Percentiles rank a stretch among this genome's conserved stretches.
Evolutionary conservation across 2,888 invertebrate species (phyloP).

Genomic region (Drosophila demipolita): DNA sequence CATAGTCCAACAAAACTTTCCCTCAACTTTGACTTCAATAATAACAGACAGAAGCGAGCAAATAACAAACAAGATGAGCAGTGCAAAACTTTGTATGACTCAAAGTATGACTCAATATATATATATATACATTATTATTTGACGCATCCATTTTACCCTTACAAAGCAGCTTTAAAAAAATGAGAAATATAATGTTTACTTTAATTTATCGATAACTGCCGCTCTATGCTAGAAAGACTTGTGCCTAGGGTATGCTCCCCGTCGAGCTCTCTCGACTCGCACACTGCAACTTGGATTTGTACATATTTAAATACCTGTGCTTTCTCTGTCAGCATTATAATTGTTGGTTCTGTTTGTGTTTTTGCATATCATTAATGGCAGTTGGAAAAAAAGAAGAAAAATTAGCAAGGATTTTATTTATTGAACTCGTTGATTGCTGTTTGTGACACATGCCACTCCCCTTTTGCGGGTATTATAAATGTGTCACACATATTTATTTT

Average conservation of each 20-base stretch:
- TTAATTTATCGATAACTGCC: neutral
- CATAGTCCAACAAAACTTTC: conserved; percentile 36
- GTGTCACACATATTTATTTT: neutral
- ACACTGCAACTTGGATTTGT: neutral
- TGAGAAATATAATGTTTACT: neutral
- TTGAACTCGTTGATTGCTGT: conserved; percentile 20
- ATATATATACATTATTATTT: no score
- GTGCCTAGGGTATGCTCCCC: neutral
- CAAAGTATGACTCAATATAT: neutral
- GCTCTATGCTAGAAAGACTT: neutral
- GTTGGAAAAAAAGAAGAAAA: conserved; percentile 20
- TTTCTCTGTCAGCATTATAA: conserved; percentile 1
- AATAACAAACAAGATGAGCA: neutral
- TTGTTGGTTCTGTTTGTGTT: neutral
- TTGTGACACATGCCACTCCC: conserved; percentile 8
- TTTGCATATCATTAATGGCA: conserved; percentile 4
- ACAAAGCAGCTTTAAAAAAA: neutral
- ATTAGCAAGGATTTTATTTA: conserved; percentile 12
- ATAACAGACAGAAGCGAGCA: neutral
- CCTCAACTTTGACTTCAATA: conserved; percentile 7
- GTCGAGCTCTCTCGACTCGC: neutral
- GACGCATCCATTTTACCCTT: neutral
- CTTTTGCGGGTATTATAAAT: no score
- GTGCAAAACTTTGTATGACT: conserved; percentile 4
- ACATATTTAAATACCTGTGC: neutral